A percentile compares a stretch with the other conserved stretches of the same genome.
phyloP scores from a whole-genome alignment of 2,888 invertebrate species.

The Allolobophora icterica region DNA sequence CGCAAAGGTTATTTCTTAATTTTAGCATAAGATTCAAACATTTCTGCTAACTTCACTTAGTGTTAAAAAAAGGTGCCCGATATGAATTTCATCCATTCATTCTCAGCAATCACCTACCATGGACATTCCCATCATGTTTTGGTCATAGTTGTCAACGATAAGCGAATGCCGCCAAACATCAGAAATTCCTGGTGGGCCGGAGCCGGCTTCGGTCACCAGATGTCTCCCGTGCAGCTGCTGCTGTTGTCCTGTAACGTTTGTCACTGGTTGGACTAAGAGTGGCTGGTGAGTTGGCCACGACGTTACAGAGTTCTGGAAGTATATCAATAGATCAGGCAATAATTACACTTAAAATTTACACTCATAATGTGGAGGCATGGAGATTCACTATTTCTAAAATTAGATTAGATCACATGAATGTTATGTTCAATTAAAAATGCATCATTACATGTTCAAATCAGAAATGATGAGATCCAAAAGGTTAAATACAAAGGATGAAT shows the following conservation, averaged over 20 bases:
- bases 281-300: slow-evolving; percentile 78
- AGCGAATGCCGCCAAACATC: slow-evolving; percentile 19
- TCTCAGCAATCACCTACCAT: not conserved
- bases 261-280: slow-evolving; percentile 81
- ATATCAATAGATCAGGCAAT: slow-evolving; percentile 70
- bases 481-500: not conserved
- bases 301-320: slow-evolving; percentile 71
- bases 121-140: not conserved
- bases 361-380: not conserved
- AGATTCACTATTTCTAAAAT: not conserved
- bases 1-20: not conserved
- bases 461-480: not conserved
- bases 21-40: not conserved
- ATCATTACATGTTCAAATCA: not conserved
- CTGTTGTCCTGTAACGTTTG: slow-evolving; percentile 70
- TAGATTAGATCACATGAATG: not conserved
- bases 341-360: not conserved
- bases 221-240: slow-evolving; percentile 57
- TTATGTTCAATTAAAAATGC: not conserved
- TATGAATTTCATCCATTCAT: not conserved
- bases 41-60: not conserved
- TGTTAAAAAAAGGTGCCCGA: not conserved
- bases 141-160: slow-evolving; percentile 6
- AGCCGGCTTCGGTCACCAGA: slow-evolving; percentile 52
- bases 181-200: slow-evolving; percentile 14